Conservation (phyloP, 2,113 vertebrate genomes). For the Xiphophorus hellerii region DNA sequence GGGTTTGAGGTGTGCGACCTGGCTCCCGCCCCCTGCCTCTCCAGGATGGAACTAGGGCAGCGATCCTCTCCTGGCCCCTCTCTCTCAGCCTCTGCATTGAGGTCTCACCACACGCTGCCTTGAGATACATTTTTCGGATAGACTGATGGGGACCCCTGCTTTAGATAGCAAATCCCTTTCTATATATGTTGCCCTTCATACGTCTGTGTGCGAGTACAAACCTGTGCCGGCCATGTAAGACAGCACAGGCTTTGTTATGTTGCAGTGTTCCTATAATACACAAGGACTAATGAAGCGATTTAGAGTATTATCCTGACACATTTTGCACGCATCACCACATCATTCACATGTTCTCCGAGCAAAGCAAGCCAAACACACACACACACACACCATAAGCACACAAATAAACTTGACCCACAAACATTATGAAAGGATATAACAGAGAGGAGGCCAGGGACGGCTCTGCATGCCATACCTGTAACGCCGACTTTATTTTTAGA, state of each 20-base stretch:
- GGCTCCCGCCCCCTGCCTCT: conserved; percentile 56
- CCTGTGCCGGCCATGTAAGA: conserved; percentile 32
- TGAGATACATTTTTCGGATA: conserved; percentile 67
- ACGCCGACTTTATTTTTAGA: conserved; percentile 72
- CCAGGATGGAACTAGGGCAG: conserved; percentile 43
- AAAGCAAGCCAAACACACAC: background rate
- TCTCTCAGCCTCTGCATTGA: conserved; percentile 61
- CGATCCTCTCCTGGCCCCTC: conserved; percentile 59
- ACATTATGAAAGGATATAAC: conserved; percentile 13
- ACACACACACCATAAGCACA: background rate
- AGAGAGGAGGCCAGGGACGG: conserved; percentile 7
- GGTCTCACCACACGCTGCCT: conserved; percentile 69
- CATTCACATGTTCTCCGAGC: conserved; percentile 9
- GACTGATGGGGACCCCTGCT: conserved; percentile 31
- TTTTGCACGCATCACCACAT: conserved; percentile 35
- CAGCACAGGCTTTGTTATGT: conserved; percentile 31
- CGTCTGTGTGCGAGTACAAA: conserved; percentile 42
- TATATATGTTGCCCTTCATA: conserved; percentile 55
- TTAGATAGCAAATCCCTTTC: conserved; percentile 52
- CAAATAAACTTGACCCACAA: conserved; percentile 21
- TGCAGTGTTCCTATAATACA: conserved; percentile 29
- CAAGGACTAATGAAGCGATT: conserved; percentile 18
- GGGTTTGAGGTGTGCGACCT: conserved; percentile 36
- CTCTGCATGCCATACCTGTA: conserved; percentile 45
- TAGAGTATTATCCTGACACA: conserved; percentile 30